phyloP scores from a whole-genome alignment of 2,797 vertebrate species.

The Thaleichthys pacificus region DNA sequence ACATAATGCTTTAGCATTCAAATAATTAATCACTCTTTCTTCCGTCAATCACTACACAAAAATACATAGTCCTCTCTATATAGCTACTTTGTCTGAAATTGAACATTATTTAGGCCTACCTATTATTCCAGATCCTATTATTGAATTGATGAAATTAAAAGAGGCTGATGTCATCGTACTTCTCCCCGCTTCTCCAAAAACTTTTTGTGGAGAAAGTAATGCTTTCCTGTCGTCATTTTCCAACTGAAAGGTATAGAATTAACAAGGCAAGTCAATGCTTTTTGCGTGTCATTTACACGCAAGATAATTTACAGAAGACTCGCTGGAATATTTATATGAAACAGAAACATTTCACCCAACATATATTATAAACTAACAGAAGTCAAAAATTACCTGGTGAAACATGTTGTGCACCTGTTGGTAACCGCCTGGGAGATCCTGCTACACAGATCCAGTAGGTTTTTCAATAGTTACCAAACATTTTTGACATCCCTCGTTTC shows the following conservation, averaged over 20 bases:
- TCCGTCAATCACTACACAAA: neutral
- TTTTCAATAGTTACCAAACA: neutral
- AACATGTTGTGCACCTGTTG: conserved; percentile 43
- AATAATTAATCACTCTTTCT: neutral
- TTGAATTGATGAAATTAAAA: conserved; percentile 95
- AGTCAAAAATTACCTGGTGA: conserved; percentile 41
- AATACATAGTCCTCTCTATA: neutral
- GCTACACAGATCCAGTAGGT: conserved; percentile 1
- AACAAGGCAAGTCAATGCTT: neutral
- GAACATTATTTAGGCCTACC: conserved; percentile 69
- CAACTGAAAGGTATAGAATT: conserved; percentile 53
- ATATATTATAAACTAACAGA: neutral
- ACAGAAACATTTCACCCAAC: neutral
- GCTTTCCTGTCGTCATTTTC: conserved; percentile 69
- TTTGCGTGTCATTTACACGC: neutral
- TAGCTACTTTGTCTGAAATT: neutral
- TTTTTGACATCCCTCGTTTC: neutral
- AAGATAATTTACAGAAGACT: neutral
- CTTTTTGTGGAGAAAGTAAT: conserved; percentile 66
- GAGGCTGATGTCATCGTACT: conserved; percentile 77
- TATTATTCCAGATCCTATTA: conserved; percentile 92
- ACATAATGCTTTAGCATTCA: neutral
- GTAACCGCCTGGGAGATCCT: neutral
- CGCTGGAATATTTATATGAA: neutral
- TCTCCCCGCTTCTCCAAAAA: conserved; percentile 47